Evolutionary conservation across 2,797 vertebrate species (phyloP).

Genomic region (Pseudopleuronectes americanus): DNA sequence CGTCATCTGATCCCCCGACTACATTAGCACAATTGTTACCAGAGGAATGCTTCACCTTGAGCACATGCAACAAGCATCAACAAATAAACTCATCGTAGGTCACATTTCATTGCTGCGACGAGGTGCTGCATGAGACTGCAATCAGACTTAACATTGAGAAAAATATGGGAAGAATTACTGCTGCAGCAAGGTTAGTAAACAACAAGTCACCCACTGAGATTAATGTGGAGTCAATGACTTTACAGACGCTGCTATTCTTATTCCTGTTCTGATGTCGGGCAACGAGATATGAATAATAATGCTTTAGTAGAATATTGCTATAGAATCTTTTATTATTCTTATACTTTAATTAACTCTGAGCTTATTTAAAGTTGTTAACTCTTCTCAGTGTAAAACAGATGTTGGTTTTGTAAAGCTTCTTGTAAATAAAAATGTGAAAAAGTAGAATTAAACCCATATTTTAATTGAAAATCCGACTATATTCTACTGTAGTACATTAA

Average conservation of each 20-base stretch:
- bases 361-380: background rate
- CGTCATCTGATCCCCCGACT: slow-evolving; percentile 24
- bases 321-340: background rate
- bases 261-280: too few relatives aligned
- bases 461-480: background rate
- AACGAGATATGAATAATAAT: too few relatives aligned
- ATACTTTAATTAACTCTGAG: background rate
- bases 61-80: slow-evolving; percentile 45
- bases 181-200: slow-evolving; percentile 25
- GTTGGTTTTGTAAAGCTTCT: background rate
- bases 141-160: slow-evolving; percentile 30
- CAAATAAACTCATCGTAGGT: slow-evolving; percentile 50
- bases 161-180: slow-evolving; percentile 42
- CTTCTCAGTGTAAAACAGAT: background rate
- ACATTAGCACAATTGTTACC: slow-evolving; percentile 38
- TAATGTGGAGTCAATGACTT: background rate
- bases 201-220: slow-evolving; percentile 13
- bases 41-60: slow-evolving; percentile 51
- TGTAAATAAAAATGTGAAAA: background rate
- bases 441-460: slow-evolving; percentile 16
- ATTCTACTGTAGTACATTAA: background rate
- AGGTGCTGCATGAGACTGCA: slow-evolving; percentile 21
- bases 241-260: background rate
- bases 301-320: background rate
- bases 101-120: slow-evolving; percentile 46